Evolutionary conservation across 2,797 vertebrate genomes (phyloP), one percentile per base, ranked within the genome.

Genomic region (Tarsius wallacei): DNA sequence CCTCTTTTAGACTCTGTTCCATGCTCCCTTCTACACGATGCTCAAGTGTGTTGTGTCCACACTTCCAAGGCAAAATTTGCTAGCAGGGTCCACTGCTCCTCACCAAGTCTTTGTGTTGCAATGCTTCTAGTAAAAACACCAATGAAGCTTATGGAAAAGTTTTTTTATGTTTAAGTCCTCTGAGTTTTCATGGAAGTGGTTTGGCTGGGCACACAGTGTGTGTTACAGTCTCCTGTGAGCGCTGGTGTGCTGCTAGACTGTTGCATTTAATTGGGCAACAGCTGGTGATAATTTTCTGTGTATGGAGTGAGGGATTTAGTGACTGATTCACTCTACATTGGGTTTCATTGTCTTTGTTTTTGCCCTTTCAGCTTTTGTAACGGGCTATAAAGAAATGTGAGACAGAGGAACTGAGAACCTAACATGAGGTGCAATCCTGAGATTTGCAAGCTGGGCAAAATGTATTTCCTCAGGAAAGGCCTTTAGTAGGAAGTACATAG

Each of bases 251-350:
- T 93, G 91, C 97, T 95, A 85, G 92, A 95, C 96, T 80, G 85
- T 87, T 96, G 76, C 76, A 16, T 97, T 98, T 98, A 98, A 97
- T 96, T 97, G 98, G 92, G 96, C 94, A 97, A 98, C 98, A 98
- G 98, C 98, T 98, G 98, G 97, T 97, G 97, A 98, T 98, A 93
- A 98, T 98, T 98, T 98, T 97, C 96, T 97, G 96, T 82, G 93
- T 77, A 77, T 88, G 94, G 95, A 97, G 91, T 93, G 91, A 96
- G 95, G 86, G 93, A 93, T 97, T 63, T 95, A 71, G 93, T 93
- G 97, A 94, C 96, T 82, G 97, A 97, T 96, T 96, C 86, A 64
- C 93, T 98, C 93, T 90, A 82, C 61, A 71, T 24, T n/a, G 13
- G 36, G 47, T 97, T 94, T 68, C 77, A 76, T 90, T 59, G 84